Percentiles rank a stretch among this genome's conserved stretches.
phyloP scores from a whole-genome alignment of 2,113 vertebrate genomes.

The Tautogolabrus adspersus region DNA sequence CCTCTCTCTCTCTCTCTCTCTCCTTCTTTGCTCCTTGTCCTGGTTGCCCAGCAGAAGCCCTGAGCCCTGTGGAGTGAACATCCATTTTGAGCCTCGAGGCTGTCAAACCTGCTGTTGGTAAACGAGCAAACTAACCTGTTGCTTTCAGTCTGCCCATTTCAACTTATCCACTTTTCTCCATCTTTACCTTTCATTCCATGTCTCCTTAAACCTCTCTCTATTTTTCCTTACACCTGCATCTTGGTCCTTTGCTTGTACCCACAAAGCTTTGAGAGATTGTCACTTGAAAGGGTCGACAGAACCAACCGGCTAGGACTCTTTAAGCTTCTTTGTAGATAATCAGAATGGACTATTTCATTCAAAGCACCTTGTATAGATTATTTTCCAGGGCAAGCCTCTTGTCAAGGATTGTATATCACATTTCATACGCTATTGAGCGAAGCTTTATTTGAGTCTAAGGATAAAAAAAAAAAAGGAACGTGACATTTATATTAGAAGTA shows the following conservation, averaged over 20 bases:
- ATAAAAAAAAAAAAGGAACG: slow-evolving; percentile 10
- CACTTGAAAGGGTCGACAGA: slow-evolving; percentile 24
- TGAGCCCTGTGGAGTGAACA: slow-evolving; percentile 40
- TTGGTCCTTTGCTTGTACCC: slow-evolving; percentile 1
- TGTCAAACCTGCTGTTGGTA: slow-evolving; percentile 53
- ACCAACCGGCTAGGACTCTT: neutral
- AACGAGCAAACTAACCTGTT: slow-evolving; percentile 58
- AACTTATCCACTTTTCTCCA: slow-evolving; percentile 19
- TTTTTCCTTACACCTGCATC: slow-evolving; percentile 1
- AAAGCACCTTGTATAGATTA: slow-evolving; percentile 12
- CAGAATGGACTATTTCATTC: slow-evolving; percentile 4
- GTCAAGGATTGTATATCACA: slow-evolving; percentile 22
- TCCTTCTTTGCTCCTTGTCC: slow-evolving; percentile 34
- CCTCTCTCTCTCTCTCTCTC: slow-evolving; percentile 10
- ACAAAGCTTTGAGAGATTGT: slow-evolving; percentile 21
- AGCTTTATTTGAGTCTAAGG: slow-evolving; percentile 1
- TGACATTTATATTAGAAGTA: slow-evolving; percentile 2
- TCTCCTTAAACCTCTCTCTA: slow-evolving; percentile 8
- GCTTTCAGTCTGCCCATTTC: slow-evolving; percentile 37
- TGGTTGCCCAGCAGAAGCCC: slow-evolving; percentile 48
- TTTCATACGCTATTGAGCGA: slow-evolving; percentile 8
- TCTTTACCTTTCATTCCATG: slow-evolving; percentile 8
- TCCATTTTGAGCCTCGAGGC: slow-evolving; percentile 47
- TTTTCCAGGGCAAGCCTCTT: neutral
- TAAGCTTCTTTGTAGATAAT: neutral